Percentiles rank a stretch among this genome's conserved stretches.
These are phyloP conservation scores for Strongylocentrotus purpuratus DNA, from an alignment of 35 echinoderm and acorn worm species.

Conservation along the genomic window DNA sequence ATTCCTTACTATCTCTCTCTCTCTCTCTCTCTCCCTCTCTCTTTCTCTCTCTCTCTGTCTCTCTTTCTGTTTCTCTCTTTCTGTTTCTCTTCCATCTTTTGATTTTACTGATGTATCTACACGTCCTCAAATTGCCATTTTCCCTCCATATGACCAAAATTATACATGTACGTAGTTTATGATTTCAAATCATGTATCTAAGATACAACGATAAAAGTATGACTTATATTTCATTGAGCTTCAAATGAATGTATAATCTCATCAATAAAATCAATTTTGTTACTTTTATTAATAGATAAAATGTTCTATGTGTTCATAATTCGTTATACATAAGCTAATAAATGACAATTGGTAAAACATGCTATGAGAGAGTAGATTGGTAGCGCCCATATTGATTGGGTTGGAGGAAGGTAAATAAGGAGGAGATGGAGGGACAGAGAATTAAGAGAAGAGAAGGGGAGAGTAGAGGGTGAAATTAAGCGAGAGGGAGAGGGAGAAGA, in stretches of 20 bases:
- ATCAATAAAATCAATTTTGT: neutral
- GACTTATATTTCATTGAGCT: neutral
- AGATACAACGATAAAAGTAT: neutral
- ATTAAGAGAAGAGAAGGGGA: neutral
- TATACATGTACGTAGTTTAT: neutral
- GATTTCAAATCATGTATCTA: constrained; percentile 3
- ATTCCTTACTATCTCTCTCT: no score
- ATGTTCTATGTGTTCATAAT: neutral
- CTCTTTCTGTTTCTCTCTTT: no score
- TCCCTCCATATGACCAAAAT: no score
- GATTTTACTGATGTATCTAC: no score
- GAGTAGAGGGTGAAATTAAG: neutral
- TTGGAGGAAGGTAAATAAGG: neutral
- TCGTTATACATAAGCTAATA: neutral
- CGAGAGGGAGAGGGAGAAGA: neutral
- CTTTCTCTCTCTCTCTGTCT: no score
- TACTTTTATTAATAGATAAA: no score
- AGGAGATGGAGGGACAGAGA: neutral
- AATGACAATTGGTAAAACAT: neutral
- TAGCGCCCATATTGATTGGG: no score
- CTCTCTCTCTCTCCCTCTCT: no score
- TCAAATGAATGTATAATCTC: neutral
- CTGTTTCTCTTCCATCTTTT: neutral
- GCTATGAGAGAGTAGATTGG: neutral
- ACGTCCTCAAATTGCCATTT: no score